Evolutionary conservation across 2,888 invertebrate species (phyloP), one percentile per base, ranked within the genome.

Genomic region (Standfussiana lucernea): DNA sequence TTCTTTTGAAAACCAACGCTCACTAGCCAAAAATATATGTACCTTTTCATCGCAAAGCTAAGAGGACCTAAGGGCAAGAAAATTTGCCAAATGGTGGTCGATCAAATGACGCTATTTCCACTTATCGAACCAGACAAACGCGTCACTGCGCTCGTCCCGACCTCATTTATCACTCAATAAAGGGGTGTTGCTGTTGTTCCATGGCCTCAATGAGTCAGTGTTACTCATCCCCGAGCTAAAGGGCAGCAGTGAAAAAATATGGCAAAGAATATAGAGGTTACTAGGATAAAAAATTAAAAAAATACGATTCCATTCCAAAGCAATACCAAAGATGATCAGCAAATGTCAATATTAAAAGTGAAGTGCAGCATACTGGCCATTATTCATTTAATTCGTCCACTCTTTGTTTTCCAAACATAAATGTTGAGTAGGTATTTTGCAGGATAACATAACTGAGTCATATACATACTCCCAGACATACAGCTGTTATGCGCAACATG

Each of bases 381-480:
- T 62, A 79, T 32, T 64, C 21, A 67, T 18, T 56, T 15, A 59
- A 50, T 68, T 69, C 35, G 15, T 21, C 70, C 50, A 15, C 10
- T 61, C 59, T 47, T 77, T 80, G 77, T 81, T 65, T 59, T 61
- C 18, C 24, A 59, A 59, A 66, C 37, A 66, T 15, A 28, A 47
- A 66, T 35, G 37, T 75, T 70, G n/a, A n/a, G n/a, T n/a, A 53
- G 28, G 61, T 67, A 71, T 67, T 61, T 70, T n/a, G 45, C 45
- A 53, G 50, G 37, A 70, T 53, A 81, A 65, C 35, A 56, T 47
- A 15, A 68, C 65, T 82, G 73, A 81, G 53, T 81, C 80, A 82
- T 45, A 21, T 35, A 18, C 35, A 59, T 32, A 24, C 71, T 15
- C 7, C 13, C 40, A 32, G 65, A 32, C n/a, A 11, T n/a, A 65